phyloP scores from a whole-genome alignment of 2,888 invertebrate genomes.

The Melangyna quadrimaculata region DNA sequence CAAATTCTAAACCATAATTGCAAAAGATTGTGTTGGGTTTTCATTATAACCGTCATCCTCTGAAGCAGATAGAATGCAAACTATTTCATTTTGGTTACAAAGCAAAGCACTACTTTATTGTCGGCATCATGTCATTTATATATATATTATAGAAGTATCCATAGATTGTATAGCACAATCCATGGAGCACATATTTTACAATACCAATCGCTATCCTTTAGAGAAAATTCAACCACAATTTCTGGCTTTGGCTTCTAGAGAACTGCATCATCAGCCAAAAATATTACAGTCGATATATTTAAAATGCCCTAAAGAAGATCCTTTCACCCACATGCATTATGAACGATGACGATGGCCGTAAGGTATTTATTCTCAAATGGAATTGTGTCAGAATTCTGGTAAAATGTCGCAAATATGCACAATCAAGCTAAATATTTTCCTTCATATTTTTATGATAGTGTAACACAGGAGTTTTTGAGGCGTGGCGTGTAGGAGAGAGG shows the following conservation, averaged over 20 bases:
- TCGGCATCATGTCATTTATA: neutral
- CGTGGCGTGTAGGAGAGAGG: neutral
- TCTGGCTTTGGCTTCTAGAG: neutral
- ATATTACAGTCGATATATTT: neutral
- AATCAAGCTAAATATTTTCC: conserved; percentile 51
- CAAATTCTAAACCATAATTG: conserved; percentile 8
- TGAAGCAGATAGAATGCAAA: conserved; percentile 19
- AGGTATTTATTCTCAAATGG: conserved; percentile 23
- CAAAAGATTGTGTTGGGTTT: conserved; percentile 10
- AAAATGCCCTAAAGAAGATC: conserved; percentile 22
- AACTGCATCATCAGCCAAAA: conserved; percentile 18
- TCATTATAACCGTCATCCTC: conserved; percentile 14
- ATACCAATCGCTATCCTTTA: conserved; percentile 18
- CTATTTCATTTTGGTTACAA: conserved; percentile 22
- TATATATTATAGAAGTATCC: neutral
- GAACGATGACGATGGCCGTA: neutral
- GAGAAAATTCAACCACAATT: conserved; percentile 20
- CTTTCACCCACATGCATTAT: neutral
- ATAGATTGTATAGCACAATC: neutral
- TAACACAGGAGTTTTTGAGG: neutral
- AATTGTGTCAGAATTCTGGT: conserved; percentile 53
- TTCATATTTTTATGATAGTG: neutral
- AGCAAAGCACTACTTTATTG: neutral
- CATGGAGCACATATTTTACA: conserved; percentile 9
- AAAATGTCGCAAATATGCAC: conserved; percentile 64